These are phyloP conservation scores for Holotrichia oblita DNA, from an alignment of 1,140 invertebrate genomes.

Conservation along the genomic window DNA sequence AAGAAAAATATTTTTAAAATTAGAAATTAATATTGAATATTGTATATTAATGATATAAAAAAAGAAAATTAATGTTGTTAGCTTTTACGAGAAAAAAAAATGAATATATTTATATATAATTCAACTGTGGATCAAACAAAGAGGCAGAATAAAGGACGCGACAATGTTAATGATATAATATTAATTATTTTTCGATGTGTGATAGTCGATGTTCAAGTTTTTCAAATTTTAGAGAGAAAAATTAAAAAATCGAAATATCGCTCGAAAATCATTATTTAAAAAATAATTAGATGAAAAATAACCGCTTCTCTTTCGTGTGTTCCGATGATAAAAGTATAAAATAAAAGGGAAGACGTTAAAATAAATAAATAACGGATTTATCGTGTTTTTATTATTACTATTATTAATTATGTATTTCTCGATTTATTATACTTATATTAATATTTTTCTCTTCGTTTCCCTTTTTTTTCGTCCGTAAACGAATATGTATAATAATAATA, in stretches of 20 bases:
- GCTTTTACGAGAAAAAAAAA: conserved; percentile 27
- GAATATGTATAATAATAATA: conserved; percentile 10
- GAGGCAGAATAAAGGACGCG: conserved; percentile 22
- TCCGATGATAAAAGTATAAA: conserved; percentile 1
- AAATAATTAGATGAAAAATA: neutral
- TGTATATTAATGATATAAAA: conserved; percentile 3
- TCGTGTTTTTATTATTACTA: conserved; percentile 22
- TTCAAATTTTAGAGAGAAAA: conserved; percentile 38
- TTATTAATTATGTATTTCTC: conserved; percentile 27
- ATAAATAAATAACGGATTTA: neutral
- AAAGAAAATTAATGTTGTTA: conserved; percentile 38
- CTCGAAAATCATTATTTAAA: conserved; percentile 29
- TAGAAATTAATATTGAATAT: conserved; percentile 34
- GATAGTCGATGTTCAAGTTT: conserved; percentile 39
- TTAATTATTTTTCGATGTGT: conserved; percentile 40
- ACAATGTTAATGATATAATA: conserved; percentile 33
- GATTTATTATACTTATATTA: conserved; percentile 14
- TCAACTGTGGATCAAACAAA: conserved; percentile 31
- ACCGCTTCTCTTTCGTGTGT: conserved; percentile 5
- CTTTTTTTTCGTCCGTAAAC: conserved; percentile 18
- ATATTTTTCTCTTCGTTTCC: neutral
- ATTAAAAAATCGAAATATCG: conserved; percentile 28
- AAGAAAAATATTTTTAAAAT: conserved; percentile 20
- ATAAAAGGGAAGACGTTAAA: conserved; percentile 22
- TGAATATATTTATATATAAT: conserved; percentile 28